Percentiles rank a stretch among this genome's conserved stretches.
Conservation (phyloP, 2,888 invertebrate genomes). For the Clostera curtula region DNA sequence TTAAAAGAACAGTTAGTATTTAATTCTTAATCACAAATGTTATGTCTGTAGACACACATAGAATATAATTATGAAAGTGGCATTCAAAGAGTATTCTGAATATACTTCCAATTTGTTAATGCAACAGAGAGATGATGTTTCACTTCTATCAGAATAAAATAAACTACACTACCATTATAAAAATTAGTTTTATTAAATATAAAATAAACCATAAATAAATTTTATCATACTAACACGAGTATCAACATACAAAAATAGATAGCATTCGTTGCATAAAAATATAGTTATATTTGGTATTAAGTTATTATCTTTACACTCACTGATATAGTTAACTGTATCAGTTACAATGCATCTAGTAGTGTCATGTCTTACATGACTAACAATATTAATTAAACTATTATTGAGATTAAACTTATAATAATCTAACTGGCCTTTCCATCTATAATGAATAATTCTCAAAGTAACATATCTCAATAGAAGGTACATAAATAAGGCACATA, state of each 20-base stretch:
- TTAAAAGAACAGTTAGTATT: too few relatives aligned
- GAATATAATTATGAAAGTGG: too few relatives aligned
- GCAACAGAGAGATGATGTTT: conserved; percentile 26
- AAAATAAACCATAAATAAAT: conserved; percentile 9
- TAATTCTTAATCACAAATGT: conserved; percentile 14
- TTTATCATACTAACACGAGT: conserved; percentile 7
- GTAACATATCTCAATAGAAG: too few relatives aligned
- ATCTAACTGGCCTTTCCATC: neutral
- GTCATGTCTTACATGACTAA: conserved; percentile 38
- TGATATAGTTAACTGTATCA: conserved; percentile 11
- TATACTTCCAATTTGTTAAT: conserved; percentile 62
- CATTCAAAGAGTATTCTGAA: conserved; percentile 63
- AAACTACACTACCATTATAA: conserved; percentile 17
- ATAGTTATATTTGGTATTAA: conserved; percentile 20
- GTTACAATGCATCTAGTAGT: conserved; percentile 8
- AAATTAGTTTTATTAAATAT: conserved; percentile 22
- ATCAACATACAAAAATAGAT: conserved; percentile 13
- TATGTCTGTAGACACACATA: conserved; percentile 14
- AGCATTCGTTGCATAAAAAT: conserved; percentile 9
- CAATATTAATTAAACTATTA: conserved; percentile 10
- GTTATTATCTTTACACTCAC: conserved; percentile 17
- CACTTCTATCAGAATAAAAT: conserved; percentile 11
- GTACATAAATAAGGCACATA: conserved; percentile 36
- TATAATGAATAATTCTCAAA: neutral
- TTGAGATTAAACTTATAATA: conserved; percentile 2